Conservation (phyloP, 1,140 invertebrate species). For the Paraescarpia echinospica region DNA sequence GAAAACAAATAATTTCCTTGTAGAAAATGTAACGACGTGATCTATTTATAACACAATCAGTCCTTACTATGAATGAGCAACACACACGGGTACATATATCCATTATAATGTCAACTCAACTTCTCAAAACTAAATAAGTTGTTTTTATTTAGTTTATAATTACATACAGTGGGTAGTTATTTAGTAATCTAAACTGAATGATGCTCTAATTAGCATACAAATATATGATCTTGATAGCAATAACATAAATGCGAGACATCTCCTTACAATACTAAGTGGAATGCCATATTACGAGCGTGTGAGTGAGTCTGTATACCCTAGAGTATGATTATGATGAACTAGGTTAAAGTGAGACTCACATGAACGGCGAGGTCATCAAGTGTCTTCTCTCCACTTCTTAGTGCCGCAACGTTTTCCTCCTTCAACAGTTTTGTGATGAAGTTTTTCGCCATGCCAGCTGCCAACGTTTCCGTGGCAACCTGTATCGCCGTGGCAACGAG, state of each 20-base stretch:
- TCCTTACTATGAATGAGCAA: neutral
- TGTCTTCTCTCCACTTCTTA: constrained; percentile 49
- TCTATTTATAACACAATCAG: neutral
- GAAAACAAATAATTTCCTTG: neutral
- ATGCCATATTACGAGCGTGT: too few relatives aligned
- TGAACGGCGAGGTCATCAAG: constrained; percentile 51
- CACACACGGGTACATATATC: neutral
- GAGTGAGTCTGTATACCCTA: too few relatives aligned
- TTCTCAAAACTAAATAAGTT: too few relatives aligned
- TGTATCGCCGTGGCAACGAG: constrained; percentile 53
- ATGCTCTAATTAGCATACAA: too few relatives aligned
- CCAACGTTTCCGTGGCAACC: constrained; percentile 62
- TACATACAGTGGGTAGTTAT: too few relatives aligned
- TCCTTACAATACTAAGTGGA: too few relatives aligned
- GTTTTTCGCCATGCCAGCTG: constrained; percentile 65
- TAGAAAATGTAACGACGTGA: neutral
- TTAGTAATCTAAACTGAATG: neutral
- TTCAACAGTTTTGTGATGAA: constrained; percentile 71
- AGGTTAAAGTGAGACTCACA: constrained; percentile 40
- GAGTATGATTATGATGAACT: too few relatives aligned
- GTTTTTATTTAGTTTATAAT: constrained; percentile 4
- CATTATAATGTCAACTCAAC: too few relatives aligned
- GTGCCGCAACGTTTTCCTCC: constrained; percentile 57
- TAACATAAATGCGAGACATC: too few relatives aligned
- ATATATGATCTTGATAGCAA: too few relatives aligned